These are phyloP conservation scores for Lydus trimaculatus DNA, from an alignment of 2,888 invertebrate genomes.

Conservation along the genomic window DNA sequence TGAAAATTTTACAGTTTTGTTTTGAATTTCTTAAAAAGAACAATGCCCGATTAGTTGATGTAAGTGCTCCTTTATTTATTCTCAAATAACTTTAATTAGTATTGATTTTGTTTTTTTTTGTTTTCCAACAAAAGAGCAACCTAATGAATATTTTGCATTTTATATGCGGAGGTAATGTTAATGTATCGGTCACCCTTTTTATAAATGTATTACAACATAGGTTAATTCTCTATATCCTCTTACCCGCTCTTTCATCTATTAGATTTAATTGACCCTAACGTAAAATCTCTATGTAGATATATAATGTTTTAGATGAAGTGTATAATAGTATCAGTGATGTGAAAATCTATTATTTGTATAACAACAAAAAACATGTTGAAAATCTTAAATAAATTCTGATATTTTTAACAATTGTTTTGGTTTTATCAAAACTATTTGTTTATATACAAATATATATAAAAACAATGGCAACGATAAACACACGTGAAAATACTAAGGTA, in stretches of 20 bases:
- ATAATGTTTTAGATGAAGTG: background rate
- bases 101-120: background rate
- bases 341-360: background rate
- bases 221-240: constrained; percentile 9
- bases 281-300: background rate
- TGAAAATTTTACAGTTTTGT: background rate
- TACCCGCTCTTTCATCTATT: background rate
- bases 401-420: too few relatives aligned
- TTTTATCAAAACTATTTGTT: too few relatives aligned
- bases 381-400: background rate
- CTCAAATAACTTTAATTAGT: background rate
- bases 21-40: background rate
- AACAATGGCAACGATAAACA: background rate
- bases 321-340: background rate
- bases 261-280: constrained; percentile 9
- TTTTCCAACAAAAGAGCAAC: background rate
- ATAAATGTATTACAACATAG: background rate
- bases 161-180: background rate
- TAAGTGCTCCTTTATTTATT: background rate
- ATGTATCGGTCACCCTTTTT: background rate
- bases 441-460: background rate
- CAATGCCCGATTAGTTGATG: background rate
- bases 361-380: background rate
- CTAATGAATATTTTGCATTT: background rate
- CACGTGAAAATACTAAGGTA: background rate